Evolutionary conservation across 2,888 invertebrate species (phyloP), one percentile per base, ranked within the genome.

Genomic region (Rhagonycha fulva): DNA sequence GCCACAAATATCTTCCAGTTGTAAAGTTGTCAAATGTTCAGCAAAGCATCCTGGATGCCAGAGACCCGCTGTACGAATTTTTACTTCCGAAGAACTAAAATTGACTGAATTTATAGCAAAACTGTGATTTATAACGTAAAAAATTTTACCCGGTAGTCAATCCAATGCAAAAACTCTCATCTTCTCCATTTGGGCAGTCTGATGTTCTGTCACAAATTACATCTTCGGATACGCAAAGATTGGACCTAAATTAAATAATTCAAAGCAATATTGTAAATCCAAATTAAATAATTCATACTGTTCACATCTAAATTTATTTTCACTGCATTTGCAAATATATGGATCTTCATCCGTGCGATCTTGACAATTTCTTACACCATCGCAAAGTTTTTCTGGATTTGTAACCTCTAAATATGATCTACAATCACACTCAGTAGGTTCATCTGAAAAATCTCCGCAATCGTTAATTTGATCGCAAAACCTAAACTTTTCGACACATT

Each of bases 321-420:
- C 82, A 4, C 85, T 91, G 83, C 94, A 94, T 76, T 89, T 89
- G 84, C 95, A 95, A 23, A 89, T 85, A 80, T 88, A 87, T 0
- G 93, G 92, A 78, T 91, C 90, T 84, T 96, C 96, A 82, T 96
- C 96, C 71, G 91, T 92, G 80, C 93, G 92, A 84, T 96, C 95
- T 79, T 90, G 88, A 83, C 96, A 96, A 84, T 96, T 93, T 9
- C 94, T 88, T 7, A 91, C 88, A 0, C 95, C 95, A 83, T 96
- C 95, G 84, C 96, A 96, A 4, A 96, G 88, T 80, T 91, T 91
- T 0, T 90, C 88, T 0, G 94, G 93, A 83, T 91, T 89, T 0
- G 93, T 92, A n/a, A 93, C 88, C 80, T 91, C 89, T 73, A 95
- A 87, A 83, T 94, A 94, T 28, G 91, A 90, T 10, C 91, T 91